Base-by-base conservation (phyloP, 2,888 invertebrate genomes). In the Perithous albicinctus region DNA sequence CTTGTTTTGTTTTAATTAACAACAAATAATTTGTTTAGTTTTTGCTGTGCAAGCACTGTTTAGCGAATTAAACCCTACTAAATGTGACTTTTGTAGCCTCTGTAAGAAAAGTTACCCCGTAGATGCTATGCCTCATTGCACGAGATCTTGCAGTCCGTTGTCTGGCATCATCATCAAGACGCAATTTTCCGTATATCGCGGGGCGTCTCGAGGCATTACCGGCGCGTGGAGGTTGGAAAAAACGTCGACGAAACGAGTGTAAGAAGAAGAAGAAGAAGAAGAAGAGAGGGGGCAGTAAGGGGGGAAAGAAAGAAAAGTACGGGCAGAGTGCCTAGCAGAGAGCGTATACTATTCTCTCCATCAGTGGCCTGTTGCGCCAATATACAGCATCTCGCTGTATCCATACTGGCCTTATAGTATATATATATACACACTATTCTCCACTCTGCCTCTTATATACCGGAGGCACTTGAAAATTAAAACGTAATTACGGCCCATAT, bases 401-500 rank as follows among this genome's bases (percentile, higher is more conserved):
- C 15, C 48, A 46, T 73, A 56, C n/a, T n/a, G 6, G 15, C 6
- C 29, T 46, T 64, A 63, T 12, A 29, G 29, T 7, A 41, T 69
- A 29, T 32, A 15, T n/a, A n/a, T n/a, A n/a, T n/a, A n/a, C n/a
- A 26, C 10, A 20, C 48, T 48, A 5, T 48, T 48, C 20, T 18
- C 48, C 18, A 0, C 18, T 18, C 23, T 23, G 12, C 20, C 12
- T 23, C 54, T 56, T 29, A 61, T 67, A 51, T 73, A 73, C 77
- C 82, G 78, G 80, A 80, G 85, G 80, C 76, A 82, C 75, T 81
- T 82, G 80, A 84, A 84, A 85, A 85, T 85, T 85, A 85, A 85
- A 85, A 84, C 75, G 85, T 85, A 85, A 85, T 85, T 85, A 85
- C 74, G 66, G 78, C 46, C 73, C 80, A 83, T 86, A 82, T 86